Evolutionary conservation across 2,113 vertebrate genomes (phyloP).

Genomic region (Larimichthys crocea): DNA sequence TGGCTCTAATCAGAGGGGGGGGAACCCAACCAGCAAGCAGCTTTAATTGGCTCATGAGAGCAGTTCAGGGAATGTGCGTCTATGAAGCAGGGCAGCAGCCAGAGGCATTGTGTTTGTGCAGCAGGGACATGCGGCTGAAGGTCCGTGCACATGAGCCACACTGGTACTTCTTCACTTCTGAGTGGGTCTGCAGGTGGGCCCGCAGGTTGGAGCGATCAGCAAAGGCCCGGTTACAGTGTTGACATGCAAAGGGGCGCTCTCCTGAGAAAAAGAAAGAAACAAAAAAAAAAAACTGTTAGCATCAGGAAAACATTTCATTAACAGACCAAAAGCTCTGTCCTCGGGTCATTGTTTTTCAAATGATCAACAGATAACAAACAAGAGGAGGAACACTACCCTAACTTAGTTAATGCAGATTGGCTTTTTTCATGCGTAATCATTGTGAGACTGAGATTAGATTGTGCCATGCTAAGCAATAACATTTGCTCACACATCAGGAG

Average conservation of each 20-base stretch:
- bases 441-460: constrained; percentile 60
- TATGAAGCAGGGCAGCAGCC: constrained; percentile 90
- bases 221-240: constrained; percentile 95
- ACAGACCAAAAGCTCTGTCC: constrained; percentile 24
- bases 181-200: constrained; percentile 98
- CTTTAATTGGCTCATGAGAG: constrained; percentile 5
- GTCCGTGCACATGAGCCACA: constrained; percentile 93
- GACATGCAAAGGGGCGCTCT: constrained; percentile 96
- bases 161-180: constrained; percentile 98
- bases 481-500: constrained; percentile 59
- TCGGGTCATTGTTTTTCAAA: constrained; percentile 57
- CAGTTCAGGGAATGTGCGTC: constrained; percentile 52
- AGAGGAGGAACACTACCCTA: constrained; percentile 23
- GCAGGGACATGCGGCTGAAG: constrained; percentile 98
- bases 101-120: constrained; percentile 93
- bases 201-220: constrained; percentile 98
- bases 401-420: constrained; percentile 33
- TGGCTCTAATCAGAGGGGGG: constrained; percentile 8
- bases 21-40: constrained; percentile 6
- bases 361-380: constrained; percentile 37
- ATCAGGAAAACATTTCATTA: constrained; percentile 11
- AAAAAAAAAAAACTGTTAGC: constrained; percentile 42
- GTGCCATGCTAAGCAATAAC: constrained; percentile 35
- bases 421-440: constrained; percentile 46
- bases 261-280: constrained; percentile 78